phyloP scores from a whole-genome alignment of 92 coral and sea anemone species.

The Montipora capitata region DNA sequence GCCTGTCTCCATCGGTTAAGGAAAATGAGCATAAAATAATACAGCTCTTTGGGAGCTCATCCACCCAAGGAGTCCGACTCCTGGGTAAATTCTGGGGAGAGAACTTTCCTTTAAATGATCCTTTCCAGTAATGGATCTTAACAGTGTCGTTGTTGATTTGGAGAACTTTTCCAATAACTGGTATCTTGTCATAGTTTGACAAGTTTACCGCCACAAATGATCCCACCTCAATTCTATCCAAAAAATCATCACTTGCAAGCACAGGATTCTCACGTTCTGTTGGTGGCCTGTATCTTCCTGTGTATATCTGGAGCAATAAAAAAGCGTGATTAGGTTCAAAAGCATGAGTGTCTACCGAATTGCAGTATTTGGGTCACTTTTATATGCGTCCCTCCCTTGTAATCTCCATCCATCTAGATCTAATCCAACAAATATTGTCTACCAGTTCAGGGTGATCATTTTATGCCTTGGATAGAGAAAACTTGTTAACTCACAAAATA shows the following conservation, averaged over 20 bases:
- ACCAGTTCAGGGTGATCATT: neutral
- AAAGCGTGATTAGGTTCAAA: neutral
- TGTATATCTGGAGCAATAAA: conserved; percentile 35
- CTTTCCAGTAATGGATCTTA: conserved; percentile 40
- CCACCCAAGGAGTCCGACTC: conserved; percentile 27
- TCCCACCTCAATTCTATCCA: conserved; percentile 25
- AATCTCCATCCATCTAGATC: neutral
- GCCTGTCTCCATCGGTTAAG: conserved; percentile 14
- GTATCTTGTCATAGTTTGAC: too few species aligned
- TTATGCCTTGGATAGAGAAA: neutral
- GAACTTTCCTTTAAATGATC: conserved; percentile 37
- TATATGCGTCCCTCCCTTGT: neutral
- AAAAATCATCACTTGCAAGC: conserved; percentile 8
- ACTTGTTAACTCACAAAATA: neutral
- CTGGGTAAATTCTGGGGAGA: conserved; percentile 30
- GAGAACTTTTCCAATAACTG: conserved; percentile 51
- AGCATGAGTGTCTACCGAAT: neutral
- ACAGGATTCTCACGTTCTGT: conserved; percentile 9
- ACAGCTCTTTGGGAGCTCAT: conserved; percentile 30
- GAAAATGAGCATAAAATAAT: conserved; percentile 18
- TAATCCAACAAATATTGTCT: neutral
- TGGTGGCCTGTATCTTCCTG: conserved; percentile 42
- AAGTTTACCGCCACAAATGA: conserved; percentile 38
- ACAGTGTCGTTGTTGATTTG: conserved; percentile 6
- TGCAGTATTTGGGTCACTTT: neutral